Evolutionary conservation across 2,113 vertebrate species (phyloP).

Genomic region (Eptesicus fuscus): DNA sequence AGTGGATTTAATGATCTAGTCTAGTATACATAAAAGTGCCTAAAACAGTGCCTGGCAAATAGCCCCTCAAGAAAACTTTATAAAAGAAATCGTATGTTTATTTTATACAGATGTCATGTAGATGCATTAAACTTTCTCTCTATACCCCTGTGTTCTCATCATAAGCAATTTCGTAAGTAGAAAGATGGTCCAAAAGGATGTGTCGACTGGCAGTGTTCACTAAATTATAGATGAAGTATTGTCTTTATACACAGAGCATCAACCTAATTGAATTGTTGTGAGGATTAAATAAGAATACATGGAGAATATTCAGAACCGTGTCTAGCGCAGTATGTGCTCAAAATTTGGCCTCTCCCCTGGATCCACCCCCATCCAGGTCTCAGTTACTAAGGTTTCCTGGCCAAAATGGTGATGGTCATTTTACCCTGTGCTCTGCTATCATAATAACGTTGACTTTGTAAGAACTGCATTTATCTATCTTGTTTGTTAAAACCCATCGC

Average conservation of each 20-base stretch:
- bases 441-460: neutral
- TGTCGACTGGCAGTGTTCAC: neutral
- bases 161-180: neutral
- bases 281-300: constrained; percentile 12
- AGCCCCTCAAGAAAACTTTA: neutral
- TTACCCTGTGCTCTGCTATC: neutral
- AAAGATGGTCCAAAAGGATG: neutral
- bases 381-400: neutral
- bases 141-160: neutral
- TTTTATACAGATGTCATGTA: neutral
- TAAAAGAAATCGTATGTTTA: neutral
- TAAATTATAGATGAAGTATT: constrained; percentile 3
- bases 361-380: neutral
- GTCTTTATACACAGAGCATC: neutral
- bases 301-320: neutral
- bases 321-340: neutral
- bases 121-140: neutral
- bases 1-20: constrained; percentile 6
- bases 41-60: neutral
- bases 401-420: neutral
- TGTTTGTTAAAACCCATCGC: neutral
- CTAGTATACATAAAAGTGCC: neutral
- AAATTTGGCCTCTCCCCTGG: neutral
- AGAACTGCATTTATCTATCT: neutral
- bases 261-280: neutral